Evolutionary conservation across 2,888 invertebrate species (phyloP).

Genomic region (Drosophila pegasa): DNA sequence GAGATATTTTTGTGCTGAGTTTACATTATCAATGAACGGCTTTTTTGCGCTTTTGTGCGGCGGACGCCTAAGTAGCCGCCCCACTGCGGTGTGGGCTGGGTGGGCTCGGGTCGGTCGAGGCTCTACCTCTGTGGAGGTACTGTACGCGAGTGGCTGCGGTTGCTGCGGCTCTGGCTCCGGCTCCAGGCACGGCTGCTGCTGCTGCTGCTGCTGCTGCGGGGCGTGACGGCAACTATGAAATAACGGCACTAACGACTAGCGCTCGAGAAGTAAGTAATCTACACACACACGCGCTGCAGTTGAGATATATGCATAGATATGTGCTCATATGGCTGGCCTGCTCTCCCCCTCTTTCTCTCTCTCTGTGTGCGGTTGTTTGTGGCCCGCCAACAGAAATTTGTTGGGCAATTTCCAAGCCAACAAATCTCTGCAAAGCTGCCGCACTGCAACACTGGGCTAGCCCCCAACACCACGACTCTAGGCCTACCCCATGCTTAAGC

Average conservation of each 20-base stretch:
- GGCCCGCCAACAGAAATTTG: slow-evolving; percentile 78
- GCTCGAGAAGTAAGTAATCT: slow-evolving; percentile 79
- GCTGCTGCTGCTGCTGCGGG: slow-evolving; percentile 49
- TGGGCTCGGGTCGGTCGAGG: not conserved
- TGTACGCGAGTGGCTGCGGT: not conserved
- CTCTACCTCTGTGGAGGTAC: not conserved
- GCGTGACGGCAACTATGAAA: slow-evolving; percentile 77
- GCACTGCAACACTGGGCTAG: slow-evolving; percentile 53
- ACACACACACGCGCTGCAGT: slow-evolving; percentile 47
- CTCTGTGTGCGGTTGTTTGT: slow-evolving; percentile 56
- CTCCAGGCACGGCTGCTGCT: slow-evolving; percentile 6
- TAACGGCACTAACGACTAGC: slow-evolving; percentile 80
- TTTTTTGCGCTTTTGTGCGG: slow-evolving; percentile 76
- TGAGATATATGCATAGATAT: slow-evolving; percentile 69
- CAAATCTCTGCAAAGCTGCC: slow-evolving; percentile 77
- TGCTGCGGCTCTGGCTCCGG: too few relatives aligned
- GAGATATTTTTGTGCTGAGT: slow-evolving; percentile 80
- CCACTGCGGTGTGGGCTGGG: not conserved
- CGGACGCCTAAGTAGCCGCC: slow-evolving; percentile 69
- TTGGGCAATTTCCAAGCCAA: slow-evolving; percentile 81
- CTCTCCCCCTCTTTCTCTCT: not conserved
- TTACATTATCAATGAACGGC: slow-evolving; percentile 80
- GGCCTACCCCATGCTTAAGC: slow-evolving; percentile 7
- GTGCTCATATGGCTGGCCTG: slow-evolving; percentile 60
- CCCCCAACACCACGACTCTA: not conserved